phyloP scores from a whole-genome alignment of 2,888 invertebrate genomes.

The Subacronicta megacephala region DNA sequence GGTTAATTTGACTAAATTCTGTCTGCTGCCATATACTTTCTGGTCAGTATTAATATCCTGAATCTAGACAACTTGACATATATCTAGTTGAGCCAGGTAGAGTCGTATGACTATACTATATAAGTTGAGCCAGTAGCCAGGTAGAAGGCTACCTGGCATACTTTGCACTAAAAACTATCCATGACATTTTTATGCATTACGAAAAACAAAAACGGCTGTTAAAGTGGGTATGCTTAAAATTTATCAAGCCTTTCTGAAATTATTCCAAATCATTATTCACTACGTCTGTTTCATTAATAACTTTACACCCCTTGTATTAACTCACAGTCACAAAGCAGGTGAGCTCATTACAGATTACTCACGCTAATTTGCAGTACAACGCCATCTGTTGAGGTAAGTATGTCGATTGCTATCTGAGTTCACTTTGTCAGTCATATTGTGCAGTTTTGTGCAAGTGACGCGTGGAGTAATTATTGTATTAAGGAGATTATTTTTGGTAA shows the following conservation, averaged over 20 bases:
- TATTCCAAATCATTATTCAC: constrained; percentile 30
- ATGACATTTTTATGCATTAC: no score
- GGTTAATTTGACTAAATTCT: no score
- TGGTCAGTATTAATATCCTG: no score
- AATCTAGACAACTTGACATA: no score
- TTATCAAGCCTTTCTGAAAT: background rate
- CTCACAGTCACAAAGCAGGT: constrained; percentile 75
- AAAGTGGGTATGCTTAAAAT: no score
- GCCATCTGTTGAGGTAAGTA: constrained; percentile 77
- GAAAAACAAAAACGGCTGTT: no score
- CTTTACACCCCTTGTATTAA: constrained; percentile 39
- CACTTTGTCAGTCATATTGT: constrained; percentile 48
- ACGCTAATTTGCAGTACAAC: constrained; percentile 77
- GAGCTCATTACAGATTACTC: constrained; percentile 84
- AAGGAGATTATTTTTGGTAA: constrained; percentile 32
- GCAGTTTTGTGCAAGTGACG: constrained; percentile 47
- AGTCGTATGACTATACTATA: no score
- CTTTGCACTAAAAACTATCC: no score
- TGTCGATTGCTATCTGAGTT: constrained; percentile 70
- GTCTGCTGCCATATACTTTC: no score
- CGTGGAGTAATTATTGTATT: constrained; percentile 34
- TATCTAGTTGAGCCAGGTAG: no score
- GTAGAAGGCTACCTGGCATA: no score
- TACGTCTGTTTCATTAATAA: constrained; percentile 20
- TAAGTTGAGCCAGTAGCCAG: no score